Evolutionary conservation across 2,113 vertebrate species (phyloP).

Genomic region (Shinisaurus crocodilurus): DNA sequence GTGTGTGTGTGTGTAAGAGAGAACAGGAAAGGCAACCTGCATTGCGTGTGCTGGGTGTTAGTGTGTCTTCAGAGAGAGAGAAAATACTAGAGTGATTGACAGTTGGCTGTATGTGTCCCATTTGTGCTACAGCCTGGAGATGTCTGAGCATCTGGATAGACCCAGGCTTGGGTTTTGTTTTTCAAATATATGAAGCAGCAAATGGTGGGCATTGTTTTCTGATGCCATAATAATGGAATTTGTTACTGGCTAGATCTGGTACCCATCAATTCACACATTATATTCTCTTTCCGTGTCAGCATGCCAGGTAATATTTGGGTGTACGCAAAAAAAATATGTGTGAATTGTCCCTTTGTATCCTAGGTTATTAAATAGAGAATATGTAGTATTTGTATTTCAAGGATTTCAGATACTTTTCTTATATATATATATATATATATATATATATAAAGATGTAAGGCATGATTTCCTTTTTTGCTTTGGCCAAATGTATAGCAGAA

Average conservation of each 20-base stretch:
- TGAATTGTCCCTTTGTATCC: neutral
- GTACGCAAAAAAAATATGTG: neutral
- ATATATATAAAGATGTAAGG: neutral
- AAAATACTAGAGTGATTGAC: fast-evolving
- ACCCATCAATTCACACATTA: neutral
- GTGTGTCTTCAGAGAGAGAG: neutral
- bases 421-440: too few relatives aligned
- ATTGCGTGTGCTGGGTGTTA: too few relatives aligned
- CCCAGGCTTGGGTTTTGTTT: neutral
- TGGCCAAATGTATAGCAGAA: neutral
- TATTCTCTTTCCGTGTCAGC: neutral
- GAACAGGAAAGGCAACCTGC: neutral
- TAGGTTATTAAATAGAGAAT: neutral
- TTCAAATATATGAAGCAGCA: neutral
- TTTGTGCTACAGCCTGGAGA: neutral
- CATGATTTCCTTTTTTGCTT: neutral
- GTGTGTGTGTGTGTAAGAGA: neutral
- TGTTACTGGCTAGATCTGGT: neutral
- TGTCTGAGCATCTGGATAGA: neutral
- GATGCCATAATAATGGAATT: neutral
- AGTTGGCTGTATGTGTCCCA: neutral
- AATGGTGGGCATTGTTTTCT: neutral
- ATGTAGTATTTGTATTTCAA: neutral
- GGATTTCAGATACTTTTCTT: neutral
- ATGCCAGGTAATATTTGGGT: neutral